Percentiles rank a stretch among this genome's conserved stretches.
These are phyloP conservation scores for Pangasianodon gigas DNA, from an alignment of 2,113 vertebrate genomes.

Conservation along the genomic window DNA sequence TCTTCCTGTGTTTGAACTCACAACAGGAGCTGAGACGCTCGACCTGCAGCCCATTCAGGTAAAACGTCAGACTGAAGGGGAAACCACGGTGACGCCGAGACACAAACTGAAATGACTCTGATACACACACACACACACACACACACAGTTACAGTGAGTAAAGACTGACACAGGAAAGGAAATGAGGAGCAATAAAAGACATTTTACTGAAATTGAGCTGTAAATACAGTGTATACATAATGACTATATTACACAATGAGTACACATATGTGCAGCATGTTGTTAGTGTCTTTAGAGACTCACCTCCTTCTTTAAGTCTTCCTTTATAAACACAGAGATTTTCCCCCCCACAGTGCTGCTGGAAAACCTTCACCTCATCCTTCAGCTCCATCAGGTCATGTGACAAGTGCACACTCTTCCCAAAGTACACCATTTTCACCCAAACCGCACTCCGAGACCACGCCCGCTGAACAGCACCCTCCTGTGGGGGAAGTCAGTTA, in stretches of 20 bases:
- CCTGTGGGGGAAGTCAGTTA: constrained; percentile 64
- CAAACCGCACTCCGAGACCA: constrained; percentile 75
- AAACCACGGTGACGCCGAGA: constrained; percentile 88
- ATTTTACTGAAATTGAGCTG: background rate
- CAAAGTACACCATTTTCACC: constrained; percentile 86
- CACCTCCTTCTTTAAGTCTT: constrained; percentile 84
- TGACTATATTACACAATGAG: background rate
- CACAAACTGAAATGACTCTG: constrained; percentile 88
- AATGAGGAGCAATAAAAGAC: background rate
- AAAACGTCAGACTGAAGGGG: constrained; percentile 96
- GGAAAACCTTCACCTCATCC: constrained; percentile 88
- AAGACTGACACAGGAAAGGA: background rate
- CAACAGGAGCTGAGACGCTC: constrained; percentile 95
- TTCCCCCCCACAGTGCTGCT: constrained; percentile 95
- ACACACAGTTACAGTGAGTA: background rate
- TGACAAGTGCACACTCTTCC: constrained; percentile 81
- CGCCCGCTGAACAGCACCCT: constrained; percentile 72
- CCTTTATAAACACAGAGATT: constrained; percentile 93
- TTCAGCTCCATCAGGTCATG: constrained; percentile 68
- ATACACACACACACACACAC: background rate
- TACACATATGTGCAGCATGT: background rate
- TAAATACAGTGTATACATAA: background rate
- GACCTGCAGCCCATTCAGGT: constrained; percentile 86
- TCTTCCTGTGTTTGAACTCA: constrained; percentile 86
- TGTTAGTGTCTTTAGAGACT: constrained; percentile 41